Evolutionary conservation across 2,113 vertebrate species (phyloP).

Genomic region (Gymnogyps californianus): DNA sequence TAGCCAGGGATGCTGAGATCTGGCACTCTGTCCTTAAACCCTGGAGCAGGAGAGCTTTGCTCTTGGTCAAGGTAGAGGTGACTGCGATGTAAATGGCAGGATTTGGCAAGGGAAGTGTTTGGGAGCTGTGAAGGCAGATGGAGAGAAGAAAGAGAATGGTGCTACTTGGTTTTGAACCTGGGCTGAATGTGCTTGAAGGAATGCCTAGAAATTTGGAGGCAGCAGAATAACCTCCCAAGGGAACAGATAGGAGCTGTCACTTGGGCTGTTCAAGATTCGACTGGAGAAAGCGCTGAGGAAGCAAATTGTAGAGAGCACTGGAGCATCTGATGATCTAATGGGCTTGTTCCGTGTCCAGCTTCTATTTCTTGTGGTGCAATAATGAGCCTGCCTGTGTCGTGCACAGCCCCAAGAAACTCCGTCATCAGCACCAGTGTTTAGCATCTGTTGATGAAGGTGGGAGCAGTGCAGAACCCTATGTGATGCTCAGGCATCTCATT

Average conservation of each 20-base stretch:
- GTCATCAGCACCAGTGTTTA: background rate
- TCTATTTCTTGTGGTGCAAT: background rate
- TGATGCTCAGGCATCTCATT: background rate
- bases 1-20: background rate
- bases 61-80: background rate
- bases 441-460: background rate
- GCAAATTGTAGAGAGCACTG: background rate
- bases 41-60: background rate
- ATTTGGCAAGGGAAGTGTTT: background rate
- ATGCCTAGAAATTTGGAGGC: background rate
- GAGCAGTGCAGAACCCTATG: background rate
- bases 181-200: background rate
- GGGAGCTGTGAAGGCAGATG: background rate
- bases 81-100: background rate
- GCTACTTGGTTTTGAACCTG: background rate
- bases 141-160: background rate
- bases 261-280: background rate
- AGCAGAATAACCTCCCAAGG: background rate
- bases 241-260: background rate
- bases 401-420: background rate
- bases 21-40: background rate
- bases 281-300: background rate
- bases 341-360: background rate
- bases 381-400: background rate
- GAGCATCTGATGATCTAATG: background rate